These are phyloP conservation scores for Strigops habroptila DNA, from an alignment of 2,113 vertebrate species.

Conservation along the genomic window DNA sequence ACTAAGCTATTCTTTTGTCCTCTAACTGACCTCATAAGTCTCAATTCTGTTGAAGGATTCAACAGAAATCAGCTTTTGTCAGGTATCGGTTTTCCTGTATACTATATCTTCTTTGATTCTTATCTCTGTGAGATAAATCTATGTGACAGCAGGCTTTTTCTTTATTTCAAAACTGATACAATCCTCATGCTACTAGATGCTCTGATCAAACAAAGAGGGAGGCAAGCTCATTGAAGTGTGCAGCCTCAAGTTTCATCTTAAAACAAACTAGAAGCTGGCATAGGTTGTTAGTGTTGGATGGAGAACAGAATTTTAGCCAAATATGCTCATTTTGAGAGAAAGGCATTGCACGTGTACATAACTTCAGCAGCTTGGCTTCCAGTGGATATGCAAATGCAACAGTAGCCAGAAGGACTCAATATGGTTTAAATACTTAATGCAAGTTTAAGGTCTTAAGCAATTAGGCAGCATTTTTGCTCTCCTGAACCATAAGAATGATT, in stretches of 20 bases:
- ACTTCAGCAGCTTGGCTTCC: background rate
- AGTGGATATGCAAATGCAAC: background rate
- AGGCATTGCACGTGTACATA: background rate
- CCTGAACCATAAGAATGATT: background rate
- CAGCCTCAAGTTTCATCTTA: background rate
- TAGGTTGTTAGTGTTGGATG: background rate
- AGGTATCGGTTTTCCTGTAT: background rate
- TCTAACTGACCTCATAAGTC: background rate
- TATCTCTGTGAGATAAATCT: background rate
- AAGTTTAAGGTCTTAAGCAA: background rate
- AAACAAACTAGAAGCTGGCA: background rate
- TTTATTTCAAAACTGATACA: background rate
- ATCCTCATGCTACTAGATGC: background rate
- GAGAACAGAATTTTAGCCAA: background rate
- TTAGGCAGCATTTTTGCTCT: background rate
- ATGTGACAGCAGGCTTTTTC: background rate
- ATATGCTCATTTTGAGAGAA: background rate
- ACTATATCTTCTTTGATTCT: background rate
- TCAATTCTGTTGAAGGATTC: background rate
- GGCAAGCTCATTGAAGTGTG: background rate
- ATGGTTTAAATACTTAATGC: background rate
- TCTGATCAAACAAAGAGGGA: background rate
- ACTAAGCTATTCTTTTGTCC: background rate
- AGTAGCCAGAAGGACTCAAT: background rate
- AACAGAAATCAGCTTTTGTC: background rate